Percentiles rank a stretch among this genome's conserved stretches.
Evolutionary conservation across 2,113 vertebrate species (phyloP).

Genomic region (Microtus richardsoni): DNA sequence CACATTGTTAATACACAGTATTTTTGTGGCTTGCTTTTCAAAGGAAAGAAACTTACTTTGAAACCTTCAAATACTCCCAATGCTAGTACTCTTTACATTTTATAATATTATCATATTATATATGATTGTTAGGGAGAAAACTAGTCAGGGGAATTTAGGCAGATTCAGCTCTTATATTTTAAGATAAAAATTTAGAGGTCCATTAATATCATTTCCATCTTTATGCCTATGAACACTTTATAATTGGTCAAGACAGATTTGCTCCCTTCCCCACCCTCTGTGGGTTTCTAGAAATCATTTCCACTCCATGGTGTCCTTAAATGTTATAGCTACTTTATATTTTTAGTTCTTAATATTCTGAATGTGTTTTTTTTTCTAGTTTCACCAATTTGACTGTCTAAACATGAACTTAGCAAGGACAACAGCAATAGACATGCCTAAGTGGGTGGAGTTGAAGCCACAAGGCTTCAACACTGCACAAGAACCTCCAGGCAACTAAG

Average conservation of each 20-base stretch:
- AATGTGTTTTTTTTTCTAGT: background rate
- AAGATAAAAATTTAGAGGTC: background rate
- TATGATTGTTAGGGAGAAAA: conserved; percentile 36
- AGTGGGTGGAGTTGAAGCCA: no score
- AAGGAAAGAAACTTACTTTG: background rate
- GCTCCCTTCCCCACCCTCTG: background rate
- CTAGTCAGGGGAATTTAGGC: background rate
- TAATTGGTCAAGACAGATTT: background rate
- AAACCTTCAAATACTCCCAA: background rate
- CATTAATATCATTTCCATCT: background rate
- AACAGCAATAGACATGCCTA: background rate
- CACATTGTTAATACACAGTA: background rate
- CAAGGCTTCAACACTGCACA: background rate
- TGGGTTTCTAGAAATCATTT: background rate
- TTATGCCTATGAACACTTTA: background rate
- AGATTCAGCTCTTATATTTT: background rate
- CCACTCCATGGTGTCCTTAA: background rate
- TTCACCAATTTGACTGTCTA: background rate
- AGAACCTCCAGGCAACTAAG: background rate
- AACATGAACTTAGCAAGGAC: background rate
- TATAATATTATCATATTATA: background rate
- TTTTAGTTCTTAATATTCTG: background rate
- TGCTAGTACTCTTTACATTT: background rate
- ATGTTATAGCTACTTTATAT: no score
- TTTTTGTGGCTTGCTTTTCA: background rate